Percentiles rank a stretch among this genome's conserved stretches.
Evolutionary conservation across 2,797 vertebrate species (phyloP).

Genomic region (Pristis pectinata): DNA sequence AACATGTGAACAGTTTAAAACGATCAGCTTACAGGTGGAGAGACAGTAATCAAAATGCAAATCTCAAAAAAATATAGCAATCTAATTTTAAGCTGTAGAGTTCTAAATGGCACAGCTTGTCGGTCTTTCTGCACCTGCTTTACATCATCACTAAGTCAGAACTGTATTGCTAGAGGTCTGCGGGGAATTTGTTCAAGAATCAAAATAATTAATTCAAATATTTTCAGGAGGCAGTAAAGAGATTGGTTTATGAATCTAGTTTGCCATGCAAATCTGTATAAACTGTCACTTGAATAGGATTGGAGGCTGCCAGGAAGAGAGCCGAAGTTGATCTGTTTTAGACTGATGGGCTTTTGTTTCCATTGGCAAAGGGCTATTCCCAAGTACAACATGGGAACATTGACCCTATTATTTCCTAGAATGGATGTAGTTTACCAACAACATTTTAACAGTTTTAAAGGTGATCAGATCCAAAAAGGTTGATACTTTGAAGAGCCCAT

Average conservation of each 20-base stretch:
- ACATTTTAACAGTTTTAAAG: not conserved
- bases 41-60: constrained; percentile 21
- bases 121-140: not conserved
- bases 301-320: not conserved
- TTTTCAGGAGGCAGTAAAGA: not conserved
- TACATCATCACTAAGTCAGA: not conserved
- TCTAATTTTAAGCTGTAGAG: constrained; percentile 11
- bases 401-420: not conserved
- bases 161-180: not conserved
- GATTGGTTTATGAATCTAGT: not conserved
- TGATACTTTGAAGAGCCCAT: not conserved
- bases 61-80: constrained; percentile 13
- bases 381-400: not conserved
- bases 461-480: not conserved
- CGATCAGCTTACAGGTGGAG: not conserved
- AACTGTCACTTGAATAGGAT: not conserved
- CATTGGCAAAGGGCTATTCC: not conserved
- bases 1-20: not conserved
- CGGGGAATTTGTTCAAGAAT: not conserved
- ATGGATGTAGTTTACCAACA: not conserved
- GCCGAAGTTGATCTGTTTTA: not conserved
- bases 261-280: not conserved
- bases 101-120: constrained; percentile 1
- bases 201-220: not conserved
- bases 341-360: no score